phyloP scores from a whole-genome alignment of 2,113 vertebrate genomes.

The Salvator merianae region DNA sequence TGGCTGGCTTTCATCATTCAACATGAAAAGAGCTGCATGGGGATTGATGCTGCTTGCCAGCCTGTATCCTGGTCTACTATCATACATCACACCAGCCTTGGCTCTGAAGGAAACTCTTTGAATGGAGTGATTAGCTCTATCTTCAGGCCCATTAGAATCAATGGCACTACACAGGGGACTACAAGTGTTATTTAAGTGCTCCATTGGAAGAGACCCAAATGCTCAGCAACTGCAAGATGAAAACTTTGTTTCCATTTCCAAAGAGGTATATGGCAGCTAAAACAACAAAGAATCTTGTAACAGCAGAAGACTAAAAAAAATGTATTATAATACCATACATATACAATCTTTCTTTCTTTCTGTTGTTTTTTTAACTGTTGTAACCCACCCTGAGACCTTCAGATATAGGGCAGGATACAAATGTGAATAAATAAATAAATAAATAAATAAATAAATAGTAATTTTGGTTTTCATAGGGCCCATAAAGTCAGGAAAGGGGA shows the following conservation, averaged over 20 bases:
- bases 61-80: not conserved
- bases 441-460: no score
- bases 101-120: constrained; percentile 16
- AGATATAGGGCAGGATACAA: no score
- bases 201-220: not conserved
- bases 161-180: not conserved
- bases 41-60: not conserved
- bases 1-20: constrained; percentile 14
- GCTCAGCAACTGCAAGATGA: not conserved
- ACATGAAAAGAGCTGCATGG: not conserved
- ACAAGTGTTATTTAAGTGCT: not conserved
- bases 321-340: not conserved
- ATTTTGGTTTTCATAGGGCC: no score
- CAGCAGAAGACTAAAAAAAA: not conserved
- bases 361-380: no score
- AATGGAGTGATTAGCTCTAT: constrained; percentile 24
- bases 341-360: no score
- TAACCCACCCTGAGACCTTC: no score
- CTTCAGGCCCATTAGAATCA: constrained; percentile 5
- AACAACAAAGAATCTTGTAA: not conserved
- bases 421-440: no score
- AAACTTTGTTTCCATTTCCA: not conserved
- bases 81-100: constrained; percentile 22
- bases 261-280: not conserved
- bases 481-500: no score